Conservation (phyloP, 2,888 invertebrate genomes). For the Pediacus dermestoides region DNA sequence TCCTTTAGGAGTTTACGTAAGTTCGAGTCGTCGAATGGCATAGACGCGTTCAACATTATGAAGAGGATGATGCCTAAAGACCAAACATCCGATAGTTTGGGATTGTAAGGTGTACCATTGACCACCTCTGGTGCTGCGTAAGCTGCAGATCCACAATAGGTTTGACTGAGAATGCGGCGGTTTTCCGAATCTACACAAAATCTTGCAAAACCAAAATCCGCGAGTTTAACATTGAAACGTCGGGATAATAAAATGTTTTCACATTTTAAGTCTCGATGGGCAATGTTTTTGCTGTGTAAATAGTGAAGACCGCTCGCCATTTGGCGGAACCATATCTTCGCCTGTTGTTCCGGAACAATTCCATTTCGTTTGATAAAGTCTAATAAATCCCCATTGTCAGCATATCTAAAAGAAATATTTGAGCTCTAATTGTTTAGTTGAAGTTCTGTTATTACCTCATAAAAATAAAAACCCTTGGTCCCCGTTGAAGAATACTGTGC, state of each 20-base stretch:
- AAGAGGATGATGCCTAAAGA: constrained; percentile 87
- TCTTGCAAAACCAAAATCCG: constrained; percentile 92
- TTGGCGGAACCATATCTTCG: constrained; percentile 81
- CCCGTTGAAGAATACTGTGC: constrained; percentile 79
- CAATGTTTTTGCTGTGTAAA: constrained; percentile 78
- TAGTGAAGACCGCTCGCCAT: constrained; percentile 81
- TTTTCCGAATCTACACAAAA: constrained; percentile 72
- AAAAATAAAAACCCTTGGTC: constrained; percentile 81
- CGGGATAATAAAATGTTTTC: constrained; percentile 85
- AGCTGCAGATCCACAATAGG: constrained; percentile 95
- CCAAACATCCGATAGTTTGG: constrained; percentile 90
- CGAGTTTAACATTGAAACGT: constrained; percentile 83
- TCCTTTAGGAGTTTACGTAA: constrained; percentile 76
- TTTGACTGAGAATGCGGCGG: constrained; percentile 75
- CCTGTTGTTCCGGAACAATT: constrained; percentile 72
- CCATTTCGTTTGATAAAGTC: constrained; percentile 79
- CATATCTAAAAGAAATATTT: constrained; percentile 52
- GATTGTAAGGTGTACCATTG: constrained; percentile 83
- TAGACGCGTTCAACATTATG: constrained; percentile 90
- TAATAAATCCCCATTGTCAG: constrained; percentile 85
- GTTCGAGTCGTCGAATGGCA: constrained; percentile 91
- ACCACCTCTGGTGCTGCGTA: constrained; percentile 96
- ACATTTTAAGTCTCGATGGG: constrained; percentile 90
- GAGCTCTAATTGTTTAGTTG: constrained; percentile 4
- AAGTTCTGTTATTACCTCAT: constrained; percentile 59